A percentile compares a stretch with the other conserved stretches of the same genome.
phyloP scores from a whole-genome alignment of 2,888 invertebrate species.

The Blera fallax region DNA sequence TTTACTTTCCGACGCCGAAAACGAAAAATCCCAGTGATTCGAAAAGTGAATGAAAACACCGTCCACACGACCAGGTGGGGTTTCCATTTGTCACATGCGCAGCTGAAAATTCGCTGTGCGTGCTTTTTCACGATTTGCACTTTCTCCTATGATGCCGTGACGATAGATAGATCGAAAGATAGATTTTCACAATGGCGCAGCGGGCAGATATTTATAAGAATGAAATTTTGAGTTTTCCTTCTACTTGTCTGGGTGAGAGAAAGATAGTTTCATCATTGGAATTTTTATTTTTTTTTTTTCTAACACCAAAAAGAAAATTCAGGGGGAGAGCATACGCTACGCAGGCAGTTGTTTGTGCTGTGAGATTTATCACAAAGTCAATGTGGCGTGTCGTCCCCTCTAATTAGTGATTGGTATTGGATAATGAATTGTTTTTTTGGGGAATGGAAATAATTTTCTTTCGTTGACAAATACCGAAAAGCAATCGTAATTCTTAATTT shows the following conservation, averaged over 20 bases:
- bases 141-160: not conserved
- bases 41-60: slow-evolving; percentile 1
- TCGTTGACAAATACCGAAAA: slow-evolving; percentile 48
- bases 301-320: slow-evolving; percentile 3
- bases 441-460: slow-evolving; percentile 37
- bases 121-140: slow-evolving; percentile 52
- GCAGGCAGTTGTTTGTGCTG: slow-evolving; percentile 19
- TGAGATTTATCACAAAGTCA: slow-evolving; percentile 71
- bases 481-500: slow-evolving; percentile 47
- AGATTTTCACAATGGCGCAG: not conserved
- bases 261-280: slow-evolving; percentile 43
- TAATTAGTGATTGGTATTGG: slow-evolving; percentile 70
- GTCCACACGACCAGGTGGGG: slow-evolving; percentile 30
- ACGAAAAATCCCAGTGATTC: not conserved
- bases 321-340: not conserved
- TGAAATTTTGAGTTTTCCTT: slow-evolving; percentile 17
- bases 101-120: slow-evolving; percentile 39
- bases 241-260: not conserved
- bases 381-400: slow-evolving; percentile 72
- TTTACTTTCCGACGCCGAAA: not conserved
- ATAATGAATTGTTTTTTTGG: slow-evolving; percentile 64
- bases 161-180: not conserved
- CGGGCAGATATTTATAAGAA: slow-evolving; percentile 19
- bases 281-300: slow-evolving; percentile 13
- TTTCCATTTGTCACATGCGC: slow-evolving; percentile 26